These are phyloP conservation scores for Trichosurus vulpecula DNA, from an alignment of 2,797 vertebrate genomes.

Conservation along the genomic window DNA sequence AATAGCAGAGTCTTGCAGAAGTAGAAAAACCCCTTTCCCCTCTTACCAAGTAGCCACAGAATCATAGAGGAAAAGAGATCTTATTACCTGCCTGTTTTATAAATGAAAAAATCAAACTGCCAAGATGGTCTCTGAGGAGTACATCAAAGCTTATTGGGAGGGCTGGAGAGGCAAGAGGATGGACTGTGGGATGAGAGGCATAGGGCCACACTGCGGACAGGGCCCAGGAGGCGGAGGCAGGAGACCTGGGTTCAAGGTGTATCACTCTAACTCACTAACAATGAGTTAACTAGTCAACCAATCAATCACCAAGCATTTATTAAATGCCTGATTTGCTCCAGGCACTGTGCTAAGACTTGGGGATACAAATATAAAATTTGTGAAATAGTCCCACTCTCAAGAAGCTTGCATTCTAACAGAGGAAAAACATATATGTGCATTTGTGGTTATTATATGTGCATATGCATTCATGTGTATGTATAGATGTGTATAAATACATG, in stretches of 20 bases:
- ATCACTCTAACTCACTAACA: background rate
- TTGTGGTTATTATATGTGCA: no score
- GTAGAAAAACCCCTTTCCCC: background rate
- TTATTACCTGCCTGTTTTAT: background rate
- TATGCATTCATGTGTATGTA: no score
- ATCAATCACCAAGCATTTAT: background rate
- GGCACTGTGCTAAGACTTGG: background rate
- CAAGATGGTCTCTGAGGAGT: background rate
- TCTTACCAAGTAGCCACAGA: background rate
- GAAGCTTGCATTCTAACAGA: background rate
- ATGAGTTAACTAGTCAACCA: background rate
- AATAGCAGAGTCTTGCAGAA: background rate
- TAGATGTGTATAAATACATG: no score
- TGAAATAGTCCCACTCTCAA: background rate
- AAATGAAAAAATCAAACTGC: background rate
- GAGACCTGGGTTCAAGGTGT: background rate
- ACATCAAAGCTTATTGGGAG: background rate
- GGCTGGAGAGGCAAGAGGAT: background rate
- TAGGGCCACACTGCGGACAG: background rate
- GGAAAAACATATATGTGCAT: no score
- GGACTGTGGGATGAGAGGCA: background rate
- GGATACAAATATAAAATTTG: background rate
- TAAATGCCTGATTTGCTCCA: background rate
- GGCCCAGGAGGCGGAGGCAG: background rate
- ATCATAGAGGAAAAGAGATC: background rate